Evolutionary conservation across 1,140 invertebrate species (phyloP).

Genomic region (Bombus difficillimus): DNA sequence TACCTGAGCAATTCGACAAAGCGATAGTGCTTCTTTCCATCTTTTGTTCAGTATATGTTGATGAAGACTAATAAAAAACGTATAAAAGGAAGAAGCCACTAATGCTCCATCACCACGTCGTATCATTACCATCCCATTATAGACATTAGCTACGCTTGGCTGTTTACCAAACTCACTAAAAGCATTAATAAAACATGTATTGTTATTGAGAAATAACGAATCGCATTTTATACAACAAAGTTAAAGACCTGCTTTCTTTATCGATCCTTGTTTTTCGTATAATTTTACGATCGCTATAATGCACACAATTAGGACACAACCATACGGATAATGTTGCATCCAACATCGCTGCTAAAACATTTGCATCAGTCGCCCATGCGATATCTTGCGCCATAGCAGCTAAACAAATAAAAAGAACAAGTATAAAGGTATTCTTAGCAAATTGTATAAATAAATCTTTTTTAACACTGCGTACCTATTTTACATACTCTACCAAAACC

Average conservation of each 20-base stretch:
- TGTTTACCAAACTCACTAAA: conserved; percentile 91
- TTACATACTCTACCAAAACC: conserved; percentile 88
- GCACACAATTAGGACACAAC: conserved; percentile 88
- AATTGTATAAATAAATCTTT: too few species aligned
- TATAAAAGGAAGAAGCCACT: conserved; percentile 86
- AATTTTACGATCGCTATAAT: conserved; percentile 88
- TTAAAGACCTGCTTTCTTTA: conserved; percentile 85
- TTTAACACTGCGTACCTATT: conserved; percentile 85
- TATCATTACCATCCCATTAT: conserved; percentile 90
- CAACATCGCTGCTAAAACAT: conserved; percentile 92
- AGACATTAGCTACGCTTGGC: conserved; percentile 89
- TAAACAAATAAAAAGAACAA: conserved; percentile 71
- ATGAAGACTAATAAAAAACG: conserved; percentile 87
- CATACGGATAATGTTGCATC: conserved; percentile 93
- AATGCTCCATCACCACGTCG: conserved; percentile 88
- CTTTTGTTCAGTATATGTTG: conserved; percentile 85
- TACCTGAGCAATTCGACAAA: conserved; percentile 91
- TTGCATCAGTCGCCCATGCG: conserved; percentile 91
- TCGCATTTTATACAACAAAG: background rate
- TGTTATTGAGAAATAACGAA: conserved; percentile 6
- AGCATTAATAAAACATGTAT: conserved; percentile 7
- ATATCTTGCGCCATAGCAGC: conserved; percentile 91
- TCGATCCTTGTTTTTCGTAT: conserved; percentile 86
- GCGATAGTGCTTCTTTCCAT: conserved; percentile 90
- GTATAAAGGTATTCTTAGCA: background rate